Conservation (phyloP, 2,888 invertebrate genomes). For the Aleiodes testaceus region DNA sequence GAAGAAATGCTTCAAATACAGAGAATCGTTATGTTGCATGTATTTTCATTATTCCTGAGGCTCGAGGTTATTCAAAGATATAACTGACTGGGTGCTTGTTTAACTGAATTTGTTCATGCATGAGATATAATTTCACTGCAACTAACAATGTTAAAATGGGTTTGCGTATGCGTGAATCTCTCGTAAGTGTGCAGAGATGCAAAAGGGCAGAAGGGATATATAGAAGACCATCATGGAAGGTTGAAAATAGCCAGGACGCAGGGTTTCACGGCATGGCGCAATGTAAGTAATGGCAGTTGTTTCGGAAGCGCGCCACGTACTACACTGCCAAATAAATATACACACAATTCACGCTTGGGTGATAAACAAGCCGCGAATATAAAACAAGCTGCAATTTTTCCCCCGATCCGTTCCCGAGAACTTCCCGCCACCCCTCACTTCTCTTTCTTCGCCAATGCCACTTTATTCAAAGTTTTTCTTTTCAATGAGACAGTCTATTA, state of each 20-base stretch:
- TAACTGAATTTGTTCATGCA: conserved; percentile 44
- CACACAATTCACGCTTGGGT: conserved; percentile 57
- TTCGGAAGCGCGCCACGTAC: conserved; percentile 60
- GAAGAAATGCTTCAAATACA: no score
- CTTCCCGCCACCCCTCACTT: conserved; percentile 42
- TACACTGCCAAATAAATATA: conserved; percentile 58
- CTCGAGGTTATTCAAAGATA: conserved; percentile 2
- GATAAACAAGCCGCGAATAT: conserved; percentile 57
- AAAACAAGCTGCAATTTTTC: conserved; percentile 54
- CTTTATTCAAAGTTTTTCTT: conserved; percentile 4
- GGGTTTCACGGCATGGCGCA: conserved; percentile 47
- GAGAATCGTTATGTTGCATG: no score
- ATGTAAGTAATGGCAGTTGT: conserved; percentile 55
- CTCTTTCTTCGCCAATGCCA: no score
- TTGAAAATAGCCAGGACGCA: conserved; percentile 34
- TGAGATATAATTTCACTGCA: conserved; percentile 48
- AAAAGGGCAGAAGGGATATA: conserved; percentile 30
- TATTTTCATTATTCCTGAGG: not conserved
- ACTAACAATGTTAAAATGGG: conserved; percentile 46
- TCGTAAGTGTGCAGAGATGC: conserved; percentile 32
- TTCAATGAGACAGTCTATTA: conserved; percentile 40
- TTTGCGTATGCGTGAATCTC: conserved; percentile 44
- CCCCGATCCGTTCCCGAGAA: conserved; percentile 47
- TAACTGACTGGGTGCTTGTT: conserved; percentile 12
- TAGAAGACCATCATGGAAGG: conserved; percentile 17